Base-by-base conservation (phyloP, 2,888 invertebrate genomes). In the Morpho helenor region DNA sequence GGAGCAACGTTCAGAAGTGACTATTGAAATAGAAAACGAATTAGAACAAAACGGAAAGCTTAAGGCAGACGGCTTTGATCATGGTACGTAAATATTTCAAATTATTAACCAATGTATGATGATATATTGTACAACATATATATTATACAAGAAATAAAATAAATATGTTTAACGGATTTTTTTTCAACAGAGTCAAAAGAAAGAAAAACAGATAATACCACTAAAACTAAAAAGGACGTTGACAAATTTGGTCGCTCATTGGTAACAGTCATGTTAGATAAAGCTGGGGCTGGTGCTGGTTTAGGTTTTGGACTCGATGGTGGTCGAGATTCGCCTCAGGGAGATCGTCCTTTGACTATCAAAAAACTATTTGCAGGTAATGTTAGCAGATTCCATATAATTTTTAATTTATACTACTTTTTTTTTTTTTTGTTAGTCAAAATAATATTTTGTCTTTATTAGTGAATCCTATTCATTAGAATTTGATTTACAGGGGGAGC, bases 221-320 rank as follows among this genome's bases (percentile, higher is more conserved):
- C 31, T 31, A 31, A 31, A 39, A 64, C 68, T 58, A 66, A 62
- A 59, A 59, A 66, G 60, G 67, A 66, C 40, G 65, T 65, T 16
- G 68, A 66, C 43, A 72, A 70, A 64, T 62, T 65, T 56, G 62
- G 65, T 73, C 71, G 80, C 66, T 68, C 86, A 65, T 71, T 80
- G 59, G 86, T 87, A 73, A 90, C 79, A 66, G 91, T 84, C 72
- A 75, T 75, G 74, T 76, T 80, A 78, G 93, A 92, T 87, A 94
- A 80, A 87, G 93, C 75, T 68, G 93, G 75, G 67, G 93, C 77
- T 66, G 97, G 96, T 62, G 95, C 96, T 65, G 98, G 98, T 6
- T 92, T 98, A 58, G 98, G 98, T 53, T 98, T 98, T 83, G 97
- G 98, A 71, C 93, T 98, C 65, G 98, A 98, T 74, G 98, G 98